phyloP scores from a whole-genome alignment of 2,797 vertebrate genomes.

The Macroramphosus scolopax region DNA sequence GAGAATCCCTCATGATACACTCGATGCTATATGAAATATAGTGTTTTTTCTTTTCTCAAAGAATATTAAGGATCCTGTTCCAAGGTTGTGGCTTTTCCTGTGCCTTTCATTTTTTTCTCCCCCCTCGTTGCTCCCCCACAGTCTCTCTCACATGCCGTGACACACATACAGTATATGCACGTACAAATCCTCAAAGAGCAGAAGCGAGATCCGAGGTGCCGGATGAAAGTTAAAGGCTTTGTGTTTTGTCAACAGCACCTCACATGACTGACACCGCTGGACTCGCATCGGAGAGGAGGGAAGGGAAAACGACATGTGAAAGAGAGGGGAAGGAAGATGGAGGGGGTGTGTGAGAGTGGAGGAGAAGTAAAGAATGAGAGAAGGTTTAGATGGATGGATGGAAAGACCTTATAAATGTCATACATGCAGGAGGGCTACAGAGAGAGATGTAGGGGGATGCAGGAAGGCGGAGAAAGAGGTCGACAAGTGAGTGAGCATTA shows the following conservation, averaged over 20 bases:
- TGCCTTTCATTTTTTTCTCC: too few relatives aligned
- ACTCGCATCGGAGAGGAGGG: slow-evolving; percentile 23
- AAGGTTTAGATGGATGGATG: neutral
- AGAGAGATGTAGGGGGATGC: too few relatives aligned
- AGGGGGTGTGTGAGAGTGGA: slow-evolving; percentile 3
- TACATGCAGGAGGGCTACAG: neutral
- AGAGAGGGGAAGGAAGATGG: slow-evolving; percentile 11
- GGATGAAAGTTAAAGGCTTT: slow-evolving; percentile 57
- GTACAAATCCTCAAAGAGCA: slow-evolving; percentile 3
- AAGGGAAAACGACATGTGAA: slow-evolving; percentile 21
- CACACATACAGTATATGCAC: slow-evolving; percentile 1
- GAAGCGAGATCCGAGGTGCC: slow-evolving; percentile 56
- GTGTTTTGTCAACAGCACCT: slow-evolving; percentile 72
- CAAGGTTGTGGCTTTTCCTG: too few relatives aligned
- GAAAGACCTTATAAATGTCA: neutral
- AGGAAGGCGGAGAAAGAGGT: slow-evolving; percentile 2
- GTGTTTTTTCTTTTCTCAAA: too few relatives aligned
- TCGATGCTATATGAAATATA: too few relatives aligned
- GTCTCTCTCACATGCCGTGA: neutral
- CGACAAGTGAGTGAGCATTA: slow-evolving; percentile 50
- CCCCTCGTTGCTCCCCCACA: too few relatives aligned
- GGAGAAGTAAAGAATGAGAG: slow-evolving; percentile 3
- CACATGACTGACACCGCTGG: slow-evolving; percentile 49
- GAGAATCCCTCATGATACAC: too few relatives aligned
- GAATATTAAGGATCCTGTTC: too few relatives aligned